Conservation (phyloP, 2,113 vertebrate genomes). For the Raphicerus campestris region DNA sequence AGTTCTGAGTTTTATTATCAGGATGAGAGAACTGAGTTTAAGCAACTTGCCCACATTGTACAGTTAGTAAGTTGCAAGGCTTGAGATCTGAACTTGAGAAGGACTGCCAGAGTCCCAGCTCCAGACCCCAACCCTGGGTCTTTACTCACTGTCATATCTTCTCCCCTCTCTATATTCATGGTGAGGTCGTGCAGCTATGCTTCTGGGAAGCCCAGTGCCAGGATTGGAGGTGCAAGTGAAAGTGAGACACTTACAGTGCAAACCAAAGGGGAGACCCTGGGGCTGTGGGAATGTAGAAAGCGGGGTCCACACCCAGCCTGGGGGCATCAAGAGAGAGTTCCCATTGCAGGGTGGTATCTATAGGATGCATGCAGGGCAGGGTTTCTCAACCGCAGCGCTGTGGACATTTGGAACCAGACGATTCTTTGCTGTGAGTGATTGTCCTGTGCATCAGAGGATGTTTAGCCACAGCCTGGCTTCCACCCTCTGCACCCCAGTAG, state of each 20-base stretch:
- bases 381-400: background rate
- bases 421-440: background rate
- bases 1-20: background rate
- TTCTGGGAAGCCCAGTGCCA: background rate
- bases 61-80: background rate
- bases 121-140: background rate
- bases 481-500: background rate
- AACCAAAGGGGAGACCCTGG: background rate
- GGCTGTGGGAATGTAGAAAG: background rate
- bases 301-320: background rate
- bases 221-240: background rate
- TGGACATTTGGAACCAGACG: background rate
- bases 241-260: background rate
- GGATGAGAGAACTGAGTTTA: background rate
- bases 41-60: background rate
- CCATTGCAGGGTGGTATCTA: rapidly evolving
- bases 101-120: background rate
- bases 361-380: background rate
- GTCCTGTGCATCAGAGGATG: background rate
- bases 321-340: background rate
- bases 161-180: background rate
- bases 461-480: background rate
- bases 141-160: background rate
- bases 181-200: rapidly evolving
- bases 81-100: background rate